Percentiles rank a stretch among this genome's conserved stretches.
These are phyloP conservation scores for Forbesichthys papilliferus DNA, from an alignment of 2,113 vertebrate species.

Conservation along the genomic window DNA sequence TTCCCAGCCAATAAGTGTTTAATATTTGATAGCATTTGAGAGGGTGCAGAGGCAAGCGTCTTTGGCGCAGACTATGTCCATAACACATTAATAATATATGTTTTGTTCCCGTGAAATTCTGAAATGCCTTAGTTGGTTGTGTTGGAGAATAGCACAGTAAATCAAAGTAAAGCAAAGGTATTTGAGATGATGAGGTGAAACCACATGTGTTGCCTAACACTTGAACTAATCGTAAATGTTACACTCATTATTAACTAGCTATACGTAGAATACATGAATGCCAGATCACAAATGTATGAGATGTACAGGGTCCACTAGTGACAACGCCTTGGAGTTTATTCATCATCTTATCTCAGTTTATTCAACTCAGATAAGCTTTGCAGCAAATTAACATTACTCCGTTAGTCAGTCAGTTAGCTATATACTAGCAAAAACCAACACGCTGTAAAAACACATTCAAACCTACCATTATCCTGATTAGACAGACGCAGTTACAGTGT, in stretches of 20 bases:
- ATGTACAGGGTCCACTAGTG: no score
- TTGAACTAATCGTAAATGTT: conserved; percentile 41
- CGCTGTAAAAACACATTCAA: not conserved
- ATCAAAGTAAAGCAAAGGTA: conserved; percentile 54
- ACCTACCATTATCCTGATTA: conserved; percentile 31
- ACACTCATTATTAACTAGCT: no score
- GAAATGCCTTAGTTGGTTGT: conserved; percentile 54
- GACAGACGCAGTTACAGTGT: not conserved
- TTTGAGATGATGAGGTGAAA: conserved; percentile 52
- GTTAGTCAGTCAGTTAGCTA: no score
- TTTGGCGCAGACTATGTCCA: conserved; percentile 57
- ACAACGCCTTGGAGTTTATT: no score
- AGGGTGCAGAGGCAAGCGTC: conserved; percentile 43
- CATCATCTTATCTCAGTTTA: no score
- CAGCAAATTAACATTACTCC: no score
- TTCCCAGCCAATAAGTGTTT: conserved; percentile 51
- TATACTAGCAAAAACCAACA: no score
- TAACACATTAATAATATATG: conserved; percentile 73
- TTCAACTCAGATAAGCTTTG: no score
- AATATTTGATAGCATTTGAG: conserved; percentile 72
- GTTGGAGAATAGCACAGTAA: conserved; percentile 42
- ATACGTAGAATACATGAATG: no score
- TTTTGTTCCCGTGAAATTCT: conserved; percentile 47
- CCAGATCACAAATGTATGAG: no score
- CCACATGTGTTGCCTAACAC: conserved; percentile 33